phyloP scores from a whole-genome alignment of 2,888 invertebrate genomes.

The Catocala nupta region DNA sequence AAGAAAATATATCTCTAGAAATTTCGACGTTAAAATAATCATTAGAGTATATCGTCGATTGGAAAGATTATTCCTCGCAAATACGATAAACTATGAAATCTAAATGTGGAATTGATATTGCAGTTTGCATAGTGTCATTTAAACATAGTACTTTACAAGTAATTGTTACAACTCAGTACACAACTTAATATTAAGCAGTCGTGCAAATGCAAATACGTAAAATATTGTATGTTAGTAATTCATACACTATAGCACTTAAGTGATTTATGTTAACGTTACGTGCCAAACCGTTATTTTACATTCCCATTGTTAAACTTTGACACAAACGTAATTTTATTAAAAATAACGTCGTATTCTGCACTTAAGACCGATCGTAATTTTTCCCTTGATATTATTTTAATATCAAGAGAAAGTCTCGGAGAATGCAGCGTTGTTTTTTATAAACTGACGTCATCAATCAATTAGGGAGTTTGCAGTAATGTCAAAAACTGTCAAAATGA shows the following conservation, averaged over 20 bases:
- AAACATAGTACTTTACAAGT: conserved; percentile 19
- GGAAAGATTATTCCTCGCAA: conserved; percentile 32
- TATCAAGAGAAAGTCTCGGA: too few species aligned
- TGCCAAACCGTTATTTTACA: conserved; percentile 64
- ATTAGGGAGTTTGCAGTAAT: conserved; percentile 30
- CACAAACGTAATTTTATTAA: conserved; percentile 27
- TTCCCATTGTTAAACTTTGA: conserved; percentile 18
- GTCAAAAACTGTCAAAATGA: conserved; percentile 27
- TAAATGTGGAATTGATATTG: conserved; percentile 43
- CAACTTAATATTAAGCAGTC: conserved; percentile 42
- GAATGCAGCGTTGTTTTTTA: conserved; percentile 15
- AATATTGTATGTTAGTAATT: conserved; percentile 69
- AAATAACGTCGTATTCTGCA: neutral
- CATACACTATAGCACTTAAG: conserved; percentile 67
- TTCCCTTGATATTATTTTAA: too few species aligned
- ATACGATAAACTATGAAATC: conserved; percentile 25
- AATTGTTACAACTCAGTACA: conserved; percentile 48
- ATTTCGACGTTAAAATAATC: conserved; percentile 16
- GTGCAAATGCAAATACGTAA: conserved; percentile 69
- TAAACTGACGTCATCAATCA: conserved; percentile 21
- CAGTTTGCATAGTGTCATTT: conserved; percentile 21
- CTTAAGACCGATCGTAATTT: too few species aligned
- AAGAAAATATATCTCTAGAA: neutral
- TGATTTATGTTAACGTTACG: conserved; percentile 60
- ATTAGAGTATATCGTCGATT: conserved; percentile 13